Percentiles rank a stretch among this genome's conserved stretches.
Evolutionary conservation across 2,797 vertebrate genomes (phyloP).

Genomic region (Eulemur coronatus): DNA sequence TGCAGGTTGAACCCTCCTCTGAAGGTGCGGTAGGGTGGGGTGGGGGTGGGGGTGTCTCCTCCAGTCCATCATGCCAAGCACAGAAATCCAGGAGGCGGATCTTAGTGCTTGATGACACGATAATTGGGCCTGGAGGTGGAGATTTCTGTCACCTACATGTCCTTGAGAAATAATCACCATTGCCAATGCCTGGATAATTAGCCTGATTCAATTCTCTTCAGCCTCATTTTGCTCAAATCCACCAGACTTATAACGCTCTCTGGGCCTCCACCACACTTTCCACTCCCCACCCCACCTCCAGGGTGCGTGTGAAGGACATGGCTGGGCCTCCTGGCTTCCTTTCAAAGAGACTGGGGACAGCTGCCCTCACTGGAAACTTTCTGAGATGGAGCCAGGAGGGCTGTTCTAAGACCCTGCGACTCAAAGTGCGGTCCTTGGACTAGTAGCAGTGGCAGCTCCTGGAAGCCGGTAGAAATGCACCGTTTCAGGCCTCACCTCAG

Average conservation of each 20-base stretch:
- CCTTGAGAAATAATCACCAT: slow-evolving; percentile 82
- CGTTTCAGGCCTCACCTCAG: not conserved
- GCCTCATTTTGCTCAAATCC: slow-evolving; percentile 80
- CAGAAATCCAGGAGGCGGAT: not conserved
- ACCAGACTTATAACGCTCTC: slow-evolving; percentile 74
- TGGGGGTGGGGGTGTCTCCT: not conserved
- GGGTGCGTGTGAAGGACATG: not conserved
- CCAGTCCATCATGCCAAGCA: not conserved
- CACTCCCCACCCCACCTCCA: not conserved
- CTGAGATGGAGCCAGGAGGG: not conserved
- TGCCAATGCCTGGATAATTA: slow-evolving; percentile 77
- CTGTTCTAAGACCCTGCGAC: not conserved
- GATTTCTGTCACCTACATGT: slow-evolving; percentile 78
- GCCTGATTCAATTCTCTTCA: slow-evolving; percentile 72
- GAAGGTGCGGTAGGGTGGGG: too few species aligned
- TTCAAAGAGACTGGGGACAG: not conserved
- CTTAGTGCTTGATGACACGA: slow-evolving; percentile 64
- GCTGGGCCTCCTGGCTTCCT: not conserved
- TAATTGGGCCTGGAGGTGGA: slow-evolving; percentile 67
- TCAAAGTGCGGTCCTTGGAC: not conserved
- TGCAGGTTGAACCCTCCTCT: not conserved
- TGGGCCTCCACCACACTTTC: slow-evolving; percentile 59
- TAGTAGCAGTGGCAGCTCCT: accelerated
- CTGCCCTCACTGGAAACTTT: not conserved
- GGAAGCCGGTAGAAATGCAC: not conserved